phyloP scores from a whole-genome alignment of 2,888 invertebrate species.

The Netelia virgata region DNA sequence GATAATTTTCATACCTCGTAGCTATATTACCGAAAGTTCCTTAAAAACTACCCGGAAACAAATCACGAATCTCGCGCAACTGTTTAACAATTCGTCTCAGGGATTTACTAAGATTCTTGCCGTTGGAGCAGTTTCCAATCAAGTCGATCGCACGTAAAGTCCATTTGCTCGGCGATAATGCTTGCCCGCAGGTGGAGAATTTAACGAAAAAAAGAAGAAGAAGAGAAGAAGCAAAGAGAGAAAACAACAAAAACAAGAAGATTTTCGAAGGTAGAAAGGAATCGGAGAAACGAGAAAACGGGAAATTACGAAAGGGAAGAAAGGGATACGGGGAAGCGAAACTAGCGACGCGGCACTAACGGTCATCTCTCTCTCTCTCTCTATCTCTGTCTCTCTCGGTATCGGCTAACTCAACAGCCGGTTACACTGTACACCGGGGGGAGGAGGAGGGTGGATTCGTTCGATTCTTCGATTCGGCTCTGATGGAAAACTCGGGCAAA shows the following conservation, averaged over 20 bases:
- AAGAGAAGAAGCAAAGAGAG: background rate
- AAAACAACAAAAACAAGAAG: background rate
- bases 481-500: conserved; percentile 45
- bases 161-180: conserved; percentile 40
- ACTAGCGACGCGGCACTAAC: conserved; percentile 53
- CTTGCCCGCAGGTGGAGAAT: conserved; percentile 8
- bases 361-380: background rate
- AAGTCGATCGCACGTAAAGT: conserved; percentile 37
- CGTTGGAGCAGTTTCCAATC: background rate
- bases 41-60: too few relatives aligned
- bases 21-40: too few relatives aligned
- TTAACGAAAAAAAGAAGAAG: conserved; percentile 6
- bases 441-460: conserved; percentile 2
- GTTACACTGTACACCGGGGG: background rate
- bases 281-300: conserved; percentile 28
- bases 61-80: too few relatives aligned
- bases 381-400: conserved; percentile 1
- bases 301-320: conserved; percentile 28
- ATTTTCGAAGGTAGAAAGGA: background rate
- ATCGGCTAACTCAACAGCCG: conserved; percentile 45
- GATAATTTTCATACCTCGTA: too few relatives aligned
- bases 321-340: conserved; percentile 42
- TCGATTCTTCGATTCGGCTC: conserved; percentile 47
- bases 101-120: too few relatives aligned
- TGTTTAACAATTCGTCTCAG: too few relatives aligned